Base-by-base conservation (phyloP, 53 echinoderm and acorn worm genomes). In the Henricia sp. region DNA sequence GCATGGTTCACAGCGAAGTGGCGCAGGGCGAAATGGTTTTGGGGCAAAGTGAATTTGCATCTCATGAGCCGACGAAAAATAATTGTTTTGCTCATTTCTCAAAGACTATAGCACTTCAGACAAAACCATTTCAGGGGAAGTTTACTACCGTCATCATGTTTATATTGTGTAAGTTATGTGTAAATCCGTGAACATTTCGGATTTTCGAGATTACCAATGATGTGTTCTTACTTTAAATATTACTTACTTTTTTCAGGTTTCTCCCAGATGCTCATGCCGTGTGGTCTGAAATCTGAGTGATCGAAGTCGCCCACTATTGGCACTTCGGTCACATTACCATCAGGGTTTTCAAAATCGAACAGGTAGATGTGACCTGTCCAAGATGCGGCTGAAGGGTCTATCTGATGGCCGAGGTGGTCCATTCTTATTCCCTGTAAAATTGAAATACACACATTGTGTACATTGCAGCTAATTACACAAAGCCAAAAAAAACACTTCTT, bases 261-360 rank as follows among this genome's bases (percentile, higher is more conserved):
- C 60, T 90, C 84, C 57, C 82, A 93, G 10, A 71, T 51, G 53
- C 83, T 72, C 13, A 93, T 82, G 10, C 93, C 93, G 51, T 87
- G 87, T 4, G 93, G 93, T 42, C 66, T 82, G 60, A 93, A 84
- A 39, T 83, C 56, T 6, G 36, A 35, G 43, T 41, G 41, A 44
- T 90, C 86, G 69, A 89, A 89, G 27, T 59, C 21, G 0, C 93
- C 93, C 14, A 52, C n/a, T 40, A 93, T 43, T 13, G 78, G 19
- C 29, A 90, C 38, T 56, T 82, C 77, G 1, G 37, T 84, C 36
- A 82, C 92, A 17, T 73, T 71, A 21, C 43, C 72, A 28, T 32
- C 32, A 13, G 83, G 86, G 16, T 84, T 38, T 35, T 90, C 84
- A 41, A 93, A 74, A 58, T 93, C 93, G 71, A 90, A 93, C 17